Evolutionary conservation across 1,140 invertebrate species (phyloP), one percentile per base, ranked within the genome.

Genomic region (Brachionus angularis): DNA sequence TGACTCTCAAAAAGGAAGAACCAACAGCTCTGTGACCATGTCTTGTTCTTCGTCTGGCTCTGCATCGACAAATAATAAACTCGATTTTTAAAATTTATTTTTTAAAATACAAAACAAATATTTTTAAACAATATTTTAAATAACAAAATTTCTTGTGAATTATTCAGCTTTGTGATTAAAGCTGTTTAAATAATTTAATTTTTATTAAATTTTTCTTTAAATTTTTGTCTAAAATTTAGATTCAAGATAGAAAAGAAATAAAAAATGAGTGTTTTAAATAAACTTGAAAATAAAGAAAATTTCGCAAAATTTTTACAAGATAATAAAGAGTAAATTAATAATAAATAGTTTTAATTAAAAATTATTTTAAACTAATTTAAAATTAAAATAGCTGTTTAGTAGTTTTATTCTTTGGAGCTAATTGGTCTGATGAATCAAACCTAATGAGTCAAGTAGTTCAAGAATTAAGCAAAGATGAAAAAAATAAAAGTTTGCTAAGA

Each of bases 1-100:
- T 34, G 62, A 67, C n/a, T 39, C 53, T 58, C 62, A 67, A 46
- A 67, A 67, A 47, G 62, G 62, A 31, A 46, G 62, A 67, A 67
- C 62, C 21, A 46, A 29, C 27, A 47, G 18, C 5, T 67, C 62
- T 8, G 34, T 58, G 12, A 42, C 53, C n/a, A 46, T 67, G 62
- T 67, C 62, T 1, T 67, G 62, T 47, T 34, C n/a, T 14, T 58
- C 53, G 1, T 58, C 53, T 14, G 23, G n/a, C 23, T 58, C 53
- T 33, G 21, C 8, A 23, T 39, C 53, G n/a, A n/a, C 39, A 16
- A 42, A 42, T 47, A 27, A 46, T 67, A 67, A 67, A 67, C 33
- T 67, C 18, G 62, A 67, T 50, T 67, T 67, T 67, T 67, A n/a
- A 5, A 18, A 44, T 1, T 67, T 25, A 18, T 29, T 25, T 67